These are phyloP conservation scores for Otus sunia DNA, from an alignment of 2,113 vertebrate genomes.

Conservation along the genomic window DNA sequence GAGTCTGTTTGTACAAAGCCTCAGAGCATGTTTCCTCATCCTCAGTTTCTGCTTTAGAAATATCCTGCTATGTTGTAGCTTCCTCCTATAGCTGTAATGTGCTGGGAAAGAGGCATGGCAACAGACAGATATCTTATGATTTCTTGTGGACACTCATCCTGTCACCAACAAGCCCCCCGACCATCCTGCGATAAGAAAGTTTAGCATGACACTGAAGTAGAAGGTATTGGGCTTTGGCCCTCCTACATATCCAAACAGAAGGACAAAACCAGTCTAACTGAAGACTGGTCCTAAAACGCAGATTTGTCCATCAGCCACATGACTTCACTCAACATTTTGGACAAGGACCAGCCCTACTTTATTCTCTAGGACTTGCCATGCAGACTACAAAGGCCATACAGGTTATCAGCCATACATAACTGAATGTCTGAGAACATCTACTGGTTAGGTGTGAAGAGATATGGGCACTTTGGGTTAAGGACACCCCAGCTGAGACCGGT, in stretches of 20 bases:
- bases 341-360: neutral
- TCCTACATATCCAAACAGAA: neutral
- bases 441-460: neutral
- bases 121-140: accelerated
- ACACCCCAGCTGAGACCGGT: neutral
- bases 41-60: neutral
- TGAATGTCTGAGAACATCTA: neutral
- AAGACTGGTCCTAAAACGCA: neutral
- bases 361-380: neutral
- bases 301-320: neutral
- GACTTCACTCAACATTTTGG: neutral
- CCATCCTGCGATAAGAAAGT: neutral
- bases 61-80: neutral
- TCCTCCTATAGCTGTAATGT: neutral
- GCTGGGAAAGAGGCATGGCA: neutral
- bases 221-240: neutral
- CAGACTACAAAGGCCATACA: neutral
- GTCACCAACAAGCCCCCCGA: neutral
- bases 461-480: neutral
- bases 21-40: neutral
- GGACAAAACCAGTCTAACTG: neutral
- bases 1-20: neutral
- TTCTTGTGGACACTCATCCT: neutral
- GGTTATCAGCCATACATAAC: neutral
- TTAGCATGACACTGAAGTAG: neutral